Base-by-base conservation (phyloP, 2,113 vertebrate genomes). In the Pteronura brasiliensis region DNA sequence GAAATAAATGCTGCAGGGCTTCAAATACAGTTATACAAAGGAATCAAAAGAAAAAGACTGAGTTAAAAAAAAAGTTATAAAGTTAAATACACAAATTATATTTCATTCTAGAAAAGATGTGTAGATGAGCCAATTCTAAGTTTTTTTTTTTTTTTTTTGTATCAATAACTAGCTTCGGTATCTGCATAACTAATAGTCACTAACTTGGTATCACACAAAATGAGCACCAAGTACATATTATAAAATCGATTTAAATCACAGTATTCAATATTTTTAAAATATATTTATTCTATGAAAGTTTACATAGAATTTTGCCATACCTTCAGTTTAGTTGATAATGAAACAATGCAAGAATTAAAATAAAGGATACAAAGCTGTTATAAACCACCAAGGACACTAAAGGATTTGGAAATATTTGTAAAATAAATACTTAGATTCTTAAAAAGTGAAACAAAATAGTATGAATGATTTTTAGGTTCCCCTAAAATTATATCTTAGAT, bases 351-450 rank as follows among this genome's bases (percentile, higher is more conserved):
- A 82, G 93, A 81, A 69, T 82, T 69, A 79, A 90, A 84, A 42
- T 72, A 72, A 71, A 72, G 31, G 59, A 2, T 29, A 71, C 13
- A 42, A 93, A 72, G 12, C 7, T 25, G 71, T 95, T 81, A 47
- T 34, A 65, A 95, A 69, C 6, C 27, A 49, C 2, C 25, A 49
- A 96, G 23, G 23, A 55, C n/a, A 82, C 72, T n/a, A 57, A 95
- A 81, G 47, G 5, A 31, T 31, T 89, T 93, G 59, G 49, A 96
- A 94, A 17, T 59, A 89, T 49, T 65, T 96, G 11, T 85, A 29
- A 98, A 94, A 87, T 44, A 74, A 94, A 80, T 80, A 88, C 6
- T 86, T 61, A 87, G 11, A 36, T 49, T 97, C 81, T 6, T 10
- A 69, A 92, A 91, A 61, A 80, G 7, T 59, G 23, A 92, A 96